Evolutionary conservation across 2,797 vertebrate species (phyloP).

Genomic region (Urosaurus nigricauda): DNA sequence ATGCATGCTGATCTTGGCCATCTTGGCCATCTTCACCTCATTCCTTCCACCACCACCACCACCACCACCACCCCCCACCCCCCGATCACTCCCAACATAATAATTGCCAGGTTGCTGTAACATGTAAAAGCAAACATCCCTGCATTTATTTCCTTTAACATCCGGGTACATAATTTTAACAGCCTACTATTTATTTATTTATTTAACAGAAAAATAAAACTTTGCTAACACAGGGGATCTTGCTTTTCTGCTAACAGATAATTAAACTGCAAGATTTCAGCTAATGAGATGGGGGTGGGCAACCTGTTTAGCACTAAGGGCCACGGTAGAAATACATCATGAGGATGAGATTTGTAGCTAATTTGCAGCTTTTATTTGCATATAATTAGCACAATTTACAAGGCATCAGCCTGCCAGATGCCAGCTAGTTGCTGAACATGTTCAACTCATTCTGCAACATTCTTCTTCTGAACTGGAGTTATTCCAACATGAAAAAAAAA

Average conservation of each 20-base stretch:
- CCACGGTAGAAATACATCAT: conserved; percentile 36
- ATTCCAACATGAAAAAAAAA: neutral
- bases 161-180: neutral
- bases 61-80: too few relatives aligned
- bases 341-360: conserved; percentile 17
- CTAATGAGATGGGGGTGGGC: conserved; percentile 29
- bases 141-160: neutral
- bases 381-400: conserved; percentile 48
- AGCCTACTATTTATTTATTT: neutral
- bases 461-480: conserved; percentile 21
- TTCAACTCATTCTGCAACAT: conserved; percentile 19
- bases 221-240: neutral
- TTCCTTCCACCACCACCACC: too few relatives aligned
- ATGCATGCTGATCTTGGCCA: too few relatives aligned
- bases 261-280: conserved; percentile 42
- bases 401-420: conserved; percentile 41
- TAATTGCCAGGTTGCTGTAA: neutral
- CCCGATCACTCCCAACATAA: too few relatives aligned
- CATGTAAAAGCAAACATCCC: conserved; percentile 14
- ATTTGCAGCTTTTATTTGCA: conserved; percentile 47
- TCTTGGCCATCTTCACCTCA: neutral
- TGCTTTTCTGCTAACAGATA: conserved; percentile 29
- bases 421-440: conserved; percentile 47
- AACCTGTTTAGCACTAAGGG: conserved; percentile 32
- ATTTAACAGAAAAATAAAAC: neutral